Base-by-base conservation (phyloP, 2,888 invertebrate genomes). In the Phyto melanocephala region DNA sequence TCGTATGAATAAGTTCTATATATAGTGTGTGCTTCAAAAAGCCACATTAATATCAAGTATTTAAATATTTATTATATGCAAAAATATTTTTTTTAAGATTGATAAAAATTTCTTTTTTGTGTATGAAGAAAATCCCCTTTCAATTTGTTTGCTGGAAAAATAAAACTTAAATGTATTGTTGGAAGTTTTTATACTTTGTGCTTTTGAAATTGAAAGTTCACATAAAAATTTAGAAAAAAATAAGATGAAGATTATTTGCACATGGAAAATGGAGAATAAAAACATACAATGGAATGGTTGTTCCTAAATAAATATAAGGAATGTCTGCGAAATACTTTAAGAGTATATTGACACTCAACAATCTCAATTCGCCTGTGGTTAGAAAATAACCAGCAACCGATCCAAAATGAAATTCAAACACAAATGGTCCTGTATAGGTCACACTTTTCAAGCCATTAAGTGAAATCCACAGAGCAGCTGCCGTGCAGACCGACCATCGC, bases 171-270 rank as follows among this genome's bases (percentile, higher is more conserved):
- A 67, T 37, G 15, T 52, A 56, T 56, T 75, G 75, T 35, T 65
- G 56, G 45, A 65, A 67, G 52, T 52, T 52, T 72, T 72, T 35
- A 72, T 79, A 52, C 72, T 60, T 8, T 60, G 22, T 72, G 50
- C 65, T 67, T 50, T 52, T 17, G 65, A 79, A 72, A 79, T 52
- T 67, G 72, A 71, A 72, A 78, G 78, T 71, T 65, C 20, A 71
- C 58, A 65, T 63, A 56, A 63, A 71, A 40, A 60, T 58, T 22
- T 28, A 63, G 37, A n/a, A 54, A 17, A 28, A 54, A 17, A 52
- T 7, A 67, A 22, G n/a, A 37, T 35, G 37, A 37, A 45, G 5
- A 10, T 4, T 1, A 37, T 6, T 6, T 22, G 11, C 6, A 17
- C 17, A 35, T 2, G 45, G 6, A 35, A n/a, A 33, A 1, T 20